Base-by-base conservation (phyloP, 1,140 invertebrate species). In the Chironomus striatipennis region DNA sequence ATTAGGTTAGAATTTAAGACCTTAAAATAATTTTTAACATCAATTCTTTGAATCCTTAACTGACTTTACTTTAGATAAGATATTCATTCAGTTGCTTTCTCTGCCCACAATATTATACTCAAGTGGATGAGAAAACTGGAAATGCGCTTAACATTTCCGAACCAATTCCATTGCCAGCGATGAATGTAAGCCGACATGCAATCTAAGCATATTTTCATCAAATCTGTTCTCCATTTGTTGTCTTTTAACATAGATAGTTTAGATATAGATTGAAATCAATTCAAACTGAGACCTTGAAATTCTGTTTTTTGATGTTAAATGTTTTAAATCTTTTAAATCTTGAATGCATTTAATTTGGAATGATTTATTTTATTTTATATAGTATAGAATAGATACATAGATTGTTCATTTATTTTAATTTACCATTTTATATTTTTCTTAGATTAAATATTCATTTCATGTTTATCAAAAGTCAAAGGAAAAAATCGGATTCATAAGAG, bases 41-140 rank as follows among this genome's bases (percentile, higher is more conserved):
- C 12, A 17, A 12, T 21, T 75, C 75, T 72, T 20, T 75, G 34
- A 75, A 73, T 47, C 20, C 17, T 72, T 34, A 42, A 24, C 67
- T 17, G 4, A 42, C 24, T 73, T 75, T 72, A 80, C 43, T 80
- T 74, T 80, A 90, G 89, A 89, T 90, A 75, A 89, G 86, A 77
- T 92, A 92, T 84, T 89, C 85, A 81, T 92, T 92, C 81, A 85
- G 86, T 72, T 89, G 87, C 78, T 84, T 91, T 74, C 86, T 90
- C 82, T 88, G 88, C 80, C 85, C 87, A 72, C 83, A 85, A 81
- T 82, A 87, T 77, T 85, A 85, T 77, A 83, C 84, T 74, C 86
- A 89, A 78, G 85, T 87, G 77, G 85, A 86, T 77, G 85, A 85
- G 77, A 87, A 86, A 79, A 86, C 85, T 77, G 84, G 85, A 75